Evolutionary conservation across 2,888 invertebrate species (phyloP), one percentile per base, ranked within the genome.

Genomic region (Pinctada fucata): DNA sequence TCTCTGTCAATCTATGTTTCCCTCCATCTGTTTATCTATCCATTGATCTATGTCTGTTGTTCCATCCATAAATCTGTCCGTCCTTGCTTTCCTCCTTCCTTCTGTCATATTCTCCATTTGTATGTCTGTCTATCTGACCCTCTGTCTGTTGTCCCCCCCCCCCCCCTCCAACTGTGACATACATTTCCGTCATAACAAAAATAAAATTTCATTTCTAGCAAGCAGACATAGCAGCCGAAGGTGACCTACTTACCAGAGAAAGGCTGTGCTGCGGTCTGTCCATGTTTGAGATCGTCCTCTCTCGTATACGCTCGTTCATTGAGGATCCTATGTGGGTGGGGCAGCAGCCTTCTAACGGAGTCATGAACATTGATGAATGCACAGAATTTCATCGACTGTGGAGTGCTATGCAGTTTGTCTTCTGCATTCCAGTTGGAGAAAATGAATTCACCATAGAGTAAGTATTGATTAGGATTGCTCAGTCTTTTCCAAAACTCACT

Each of bases 371-470:
- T 0, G 98, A 99, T 92, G 99, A 99, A 93, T 99, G 99, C 91
- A 96, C 96, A 2, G 99, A 99, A 94, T 99, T 99, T 93, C 99
- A 99, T 93, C 83, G 93, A 48, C 93, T 99, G 72, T 99, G 99
- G 99, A 99, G 99, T 0, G 99, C 99, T 0, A 94, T 99, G 52
- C 99, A 99, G 92, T 99, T 99, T 94, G 96, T 99, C 72, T 98
- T 99, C 93, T 99, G 98, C 92, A 97, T 98, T 89, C 99, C 99
- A 0, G 97, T 98, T 49, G 97, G 97, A 3, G 97, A 97, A 85
- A 97, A 97, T 2, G 97, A 99, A 93, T 98, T 97, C 89, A 99
- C 99, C 31, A 97, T 99, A 0, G 99, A 99, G 97, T 97, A 92
- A 95, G 96, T 95, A 5, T 65, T 49, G 6, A 51, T 31, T 31